Conservation (phyloP, 2,113 vertebrate species). For the Syrrhaptes paradoxus region DNA sequence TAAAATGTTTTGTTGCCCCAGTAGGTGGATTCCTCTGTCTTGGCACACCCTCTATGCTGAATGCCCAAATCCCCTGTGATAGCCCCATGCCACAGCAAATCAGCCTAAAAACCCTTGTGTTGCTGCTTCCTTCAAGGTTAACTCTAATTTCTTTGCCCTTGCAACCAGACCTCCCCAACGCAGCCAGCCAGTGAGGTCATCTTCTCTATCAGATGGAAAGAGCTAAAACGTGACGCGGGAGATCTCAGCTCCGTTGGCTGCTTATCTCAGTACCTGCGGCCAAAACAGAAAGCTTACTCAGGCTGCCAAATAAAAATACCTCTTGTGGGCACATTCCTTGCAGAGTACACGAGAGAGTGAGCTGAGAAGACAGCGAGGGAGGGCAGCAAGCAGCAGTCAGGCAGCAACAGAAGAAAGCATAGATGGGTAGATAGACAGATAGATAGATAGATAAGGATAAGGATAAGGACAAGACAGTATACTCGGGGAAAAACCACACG, state of each 20-base stretch:
- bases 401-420: background rate
- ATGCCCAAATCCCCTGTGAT: background rate
- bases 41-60: background rate
- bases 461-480: background rate
- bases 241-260: constrained; percentile 33
- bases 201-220: constrained; percentile 51
- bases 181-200: constrained; percentile 43
- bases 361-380: background rate
- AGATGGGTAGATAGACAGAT: background rate
- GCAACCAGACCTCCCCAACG: constrained; percentile 12
- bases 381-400: background rate
- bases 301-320: constrained; percentile 58
- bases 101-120: background rate
- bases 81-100: background rate
- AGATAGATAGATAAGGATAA: background rate
- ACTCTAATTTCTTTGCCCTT: constrained; percentile 17
- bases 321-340: constrained; percentile 54
- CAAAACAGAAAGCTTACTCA: constrained; percentile 48
- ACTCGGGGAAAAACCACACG: background rate
- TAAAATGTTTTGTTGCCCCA: background rate
- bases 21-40: background rate
- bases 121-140: constrained; percentile 42
- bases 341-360: background rate
- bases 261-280: constrained; percentile 56
- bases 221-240: constrained; percentile 51